These are phyloP conservation scores for Trypoxylon attenuatum DNA, from an alignment of 2,888 invertebrate species.

Conservation along the genomic window DNA sequence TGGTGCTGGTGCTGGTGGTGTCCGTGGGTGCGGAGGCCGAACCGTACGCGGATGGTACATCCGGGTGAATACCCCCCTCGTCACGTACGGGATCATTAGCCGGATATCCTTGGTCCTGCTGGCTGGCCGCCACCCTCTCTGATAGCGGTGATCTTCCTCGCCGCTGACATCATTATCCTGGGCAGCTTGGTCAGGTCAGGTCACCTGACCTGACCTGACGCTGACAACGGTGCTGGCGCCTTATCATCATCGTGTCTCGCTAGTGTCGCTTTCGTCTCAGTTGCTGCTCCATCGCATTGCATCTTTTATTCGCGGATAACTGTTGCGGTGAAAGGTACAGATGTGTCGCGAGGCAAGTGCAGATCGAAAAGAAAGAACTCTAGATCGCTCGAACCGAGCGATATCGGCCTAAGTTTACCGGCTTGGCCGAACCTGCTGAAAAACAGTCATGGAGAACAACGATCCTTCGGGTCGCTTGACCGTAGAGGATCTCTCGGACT, in stretches of 20 bases:
- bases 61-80: constrained; percentile 67
- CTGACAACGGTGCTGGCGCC: too few relatives aligned
- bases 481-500: constrained; percentile 59
- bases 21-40: constrained; percentile 31
- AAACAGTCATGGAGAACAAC: constrained; percentile 57
- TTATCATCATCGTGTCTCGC: too few relatives aligned
- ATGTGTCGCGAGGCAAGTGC: too few relatives aligned
- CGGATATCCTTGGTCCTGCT: constrained; percentile 60
- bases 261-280: constrained; percentile 6
- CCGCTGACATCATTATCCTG: constrained; percentile 62
- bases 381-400: too few relatives aligned
- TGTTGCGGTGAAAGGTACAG: too few relatives aligned
- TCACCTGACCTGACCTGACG: too few relatives aligned
- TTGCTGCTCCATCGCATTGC: constrained; percentile 12
- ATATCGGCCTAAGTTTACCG: too few relatives aligned
- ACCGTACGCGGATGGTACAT: background rate
- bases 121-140: constrained; percentile 47
- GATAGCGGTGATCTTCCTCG: constrained; percentile 61
- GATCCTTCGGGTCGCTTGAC: constrained; percentile 54
- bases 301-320: too few relatives aligned
- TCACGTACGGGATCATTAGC: constrained; percentile 71
- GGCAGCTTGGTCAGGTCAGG: constrained; percentile 55
- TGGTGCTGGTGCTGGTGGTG: constrained; percentile 46
- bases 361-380: too few relatives aligned
- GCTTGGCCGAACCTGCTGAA: background rate